Conservation (phyloP, 2,797 vertebrate genomes). For the Siniperca scherzeri region DNA sequence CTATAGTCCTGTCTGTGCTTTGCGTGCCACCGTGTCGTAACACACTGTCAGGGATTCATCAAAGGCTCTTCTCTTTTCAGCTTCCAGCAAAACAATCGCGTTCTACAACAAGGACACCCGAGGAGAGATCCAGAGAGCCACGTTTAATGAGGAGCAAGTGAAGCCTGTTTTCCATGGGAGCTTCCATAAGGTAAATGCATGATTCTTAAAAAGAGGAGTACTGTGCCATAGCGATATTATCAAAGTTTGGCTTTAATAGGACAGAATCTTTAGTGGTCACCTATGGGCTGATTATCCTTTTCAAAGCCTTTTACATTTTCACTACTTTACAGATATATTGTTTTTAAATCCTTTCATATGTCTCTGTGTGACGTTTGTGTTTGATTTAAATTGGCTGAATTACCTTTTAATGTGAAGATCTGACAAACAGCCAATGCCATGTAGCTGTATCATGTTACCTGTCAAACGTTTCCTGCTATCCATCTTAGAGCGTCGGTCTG, state of each 20-base stretch:
- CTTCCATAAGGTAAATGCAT: conserved; percentile 96
- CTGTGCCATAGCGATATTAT: conserved; percentile 32
- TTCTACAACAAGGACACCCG: conserved; percentile 98
- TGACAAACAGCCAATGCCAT: conserved; percentile 32
- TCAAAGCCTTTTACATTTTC: conserved; percentile 15
- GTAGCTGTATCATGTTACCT: conserved; percentile 42
- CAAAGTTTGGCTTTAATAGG: conserved; percentile 18
- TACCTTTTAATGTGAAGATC: conserved; percentile 28
- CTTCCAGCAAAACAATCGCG: conserved; percentile 93
- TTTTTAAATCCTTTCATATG: conserved; percentile 33
- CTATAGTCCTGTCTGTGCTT: conserved; percentile 58
- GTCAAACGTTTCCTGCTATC: conserved; percentile 31
- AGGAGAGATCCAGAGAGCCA: conserved; percentile 93
- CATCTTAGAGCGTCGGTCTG: conserved; percentile 25
- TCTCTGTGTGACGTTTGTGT: conserved; percentile 24
- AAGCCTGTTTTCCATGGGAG: conserved; percentile 98
- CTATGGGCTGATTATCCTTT: conserved; percentile 12
- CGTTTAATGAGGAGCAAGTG: conserved; percentile 92
- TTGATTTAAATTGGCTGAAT: conserved; percentile 44
- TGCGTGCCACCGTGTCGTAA: conserved; percentile 69
- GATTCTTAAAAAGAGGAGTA: conserved; percentile 21
- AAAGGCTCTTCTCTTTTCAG: conserved; percentile 84
- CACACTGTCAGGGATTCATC: conserved; percentile 69
- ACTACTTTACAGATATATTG: conserved; percentile 26
- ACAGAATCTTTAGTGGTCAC: conserved; percentile 21